Evolutionary conservation across 2,113 vertebrate species (phyloP).

Genomic region (Brevimyrus niger): DNA sequence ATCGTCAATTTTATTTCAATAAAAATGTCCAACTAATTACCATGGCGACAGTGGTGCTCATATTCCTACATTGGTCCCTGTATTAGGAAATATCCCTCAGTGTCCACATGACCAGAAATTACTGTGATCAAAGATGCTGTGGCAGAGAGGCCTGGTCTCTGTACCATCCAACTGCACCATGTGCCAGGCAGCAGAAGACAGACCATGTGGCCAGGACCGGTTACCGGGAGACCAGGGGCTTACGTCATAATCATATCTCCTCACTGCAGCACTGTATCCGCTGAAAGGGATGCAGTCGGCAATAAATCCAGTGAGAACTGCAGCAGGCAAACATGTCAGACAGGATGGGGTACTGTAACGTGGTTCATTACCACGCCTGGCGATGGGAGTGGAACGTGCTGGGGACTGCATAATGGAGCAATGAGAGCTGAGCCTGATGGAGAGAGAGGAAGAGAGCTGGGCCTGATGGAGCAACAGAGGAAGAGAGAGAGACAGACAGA

Average conservation of each 20-base stretch:
- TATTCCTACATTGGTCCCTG: neutral
- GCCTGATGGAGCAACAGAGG: neutral
- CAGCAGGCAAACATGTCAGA: neutral
- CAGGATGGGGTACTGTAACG: neutral
- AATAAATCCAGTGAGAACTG: neutral
- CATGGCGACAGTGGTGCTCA: neutral
- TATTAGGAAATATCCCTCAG: neutral
- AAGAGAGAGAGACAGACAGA: neutral
- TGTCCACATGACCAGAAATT: neutral
- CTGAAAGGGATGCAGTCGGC: neutral
- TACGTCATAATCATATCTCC: constrained; percentile 1
- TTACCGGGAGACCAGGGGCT: neutral
- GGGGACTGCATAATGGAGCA: neutral
- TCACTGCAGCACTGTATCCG: neutral
- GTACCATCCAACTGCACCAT: neutral
- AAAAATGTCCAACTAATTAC: neutral
- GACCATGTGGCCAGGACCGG: neutral
- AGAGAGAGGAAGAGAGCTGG: neutral
- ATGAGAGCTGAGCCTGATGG: neutral
- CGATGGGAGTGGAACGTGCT: neutral
- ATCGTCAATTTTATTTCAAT: too few species aligned
- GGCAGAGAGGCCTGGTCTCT: neutral
- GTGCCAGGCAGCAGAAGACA: neutral
- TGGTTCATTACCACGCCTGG: neutral
- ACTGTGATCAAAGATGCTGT: neutral